Evolutionary conservation across 2,888 invertebrate genomes (phyloP), one percentile per base, ranked within the genome.

Genomic region (Melanotus villosus): DNA sequence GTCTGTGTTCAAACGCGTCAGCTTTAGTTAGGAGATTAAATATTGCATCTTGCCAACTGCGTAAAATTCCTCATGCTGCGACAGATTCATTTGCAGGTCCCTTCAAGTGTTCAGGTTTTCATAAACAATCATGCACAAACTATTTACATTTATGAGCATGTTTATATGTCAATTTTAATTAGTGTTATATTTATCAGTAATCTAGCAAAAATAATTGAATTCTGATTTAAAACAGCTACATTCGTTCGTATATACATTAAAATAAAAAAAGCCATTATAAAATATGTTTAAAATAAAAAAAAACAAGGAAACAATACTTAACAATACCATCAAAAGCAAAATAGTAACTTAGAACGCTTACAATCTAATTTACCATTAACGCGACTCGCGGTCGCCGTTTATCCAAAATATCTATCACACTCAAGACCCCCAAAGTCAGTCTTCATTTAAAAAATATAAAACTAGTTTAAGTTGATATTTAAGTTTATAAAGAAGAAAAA

Each of bases 361-460:
- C 32, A 59, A 45, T 16, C 14, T 26, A 65, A 26, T 36, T 21
- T 36, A 57, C 38, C 23, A n/a, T 47, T 47, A 52, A 30, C 30
- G 36, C 47, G 47, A 66, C 41, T 59, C 23, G 26, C 50, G 59
- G 58, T 66, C 65, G 38, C 52, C 52, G 16, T 38, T 52, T 50
- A 43, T 32, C 50, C 47, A 65, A 66, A 54, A 30, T 14, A 26
- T 41, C 16, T 62, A 56, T 62, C 45, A 62, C 60, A 62, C 62
- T 21, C 38, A 41, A 56, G 36, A 60, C 65, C 32, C 18, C 41
- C 58, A 45, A 54, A 52, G 21, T 67, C 67, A 62, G 62, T 67
- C 62, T 67, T 43, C 32, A 32, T 62, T 54, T 47, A 41, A 50
- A 50, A 41, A 47, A 59, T 45, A 66, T 52, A 30, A 63, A 52